Evolutionary conservation across 2,888 invertebrate genomes (phyloP), one percentile per base, ranked within the genome.

Genomic region (Odontomyia ornata): DNA sequence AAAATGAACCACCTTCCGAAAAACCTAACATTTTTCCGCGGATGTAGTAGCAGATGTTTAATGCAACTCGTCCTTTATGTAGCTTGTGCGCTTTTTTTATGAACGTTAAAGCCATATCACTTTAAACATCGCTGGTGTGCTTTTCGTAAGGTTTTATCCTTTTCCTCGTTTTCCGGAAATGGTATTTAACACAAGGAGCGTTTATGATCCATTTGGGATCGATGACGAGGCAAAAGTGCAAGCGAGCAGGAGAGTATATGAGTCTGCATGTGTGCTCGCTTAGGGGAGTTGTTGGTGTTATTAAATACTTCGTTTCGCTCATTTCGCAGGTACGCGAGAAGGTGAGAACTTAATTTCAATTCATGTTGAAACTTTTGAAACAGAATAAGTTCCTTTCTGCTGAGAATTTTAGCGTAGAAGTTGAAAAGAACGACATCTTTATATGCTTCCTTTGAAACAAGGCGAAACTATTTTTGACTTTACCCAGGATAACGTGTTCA

Each of bases 121-220:
- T 7, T 5, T 7, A 52, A 13, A n/a, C 15, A 5, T 13, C 9
- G 9, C 4, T 52, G 18, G 15, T 52, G 15, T 52, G 18, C 18
- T 52, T 52, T 52, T 15, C 52, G 15, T 18, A 15, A 52, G 18
- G 15, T 52, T 52, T 18, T 52, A 52, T 52, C 52, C 52, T 52
- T 52, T 52, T 36, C 18, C 18, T 18, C 36, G 4, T 65, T 60
- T 5, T 65, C 65, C 36, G 28, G 2, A 27, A 65, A 30, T 13
- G 11, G 65, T 65, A 65, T 65, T 65, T 65, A 65, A 65, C 30
- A 65, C 36, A 25, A 25, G 30, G 30, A 9, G 9, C 36, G 65
- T 65, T 36, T 65, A 65, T 36, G 65, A 65, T 65, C 9, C 65
- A 21, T 13, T n/a, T 36, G 65, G 65, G 65, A 65, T 65, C 65